Base-by-base conservation (phyloP, 2,888 invertebrate species). In the Choreutis nemorana region DNA sequence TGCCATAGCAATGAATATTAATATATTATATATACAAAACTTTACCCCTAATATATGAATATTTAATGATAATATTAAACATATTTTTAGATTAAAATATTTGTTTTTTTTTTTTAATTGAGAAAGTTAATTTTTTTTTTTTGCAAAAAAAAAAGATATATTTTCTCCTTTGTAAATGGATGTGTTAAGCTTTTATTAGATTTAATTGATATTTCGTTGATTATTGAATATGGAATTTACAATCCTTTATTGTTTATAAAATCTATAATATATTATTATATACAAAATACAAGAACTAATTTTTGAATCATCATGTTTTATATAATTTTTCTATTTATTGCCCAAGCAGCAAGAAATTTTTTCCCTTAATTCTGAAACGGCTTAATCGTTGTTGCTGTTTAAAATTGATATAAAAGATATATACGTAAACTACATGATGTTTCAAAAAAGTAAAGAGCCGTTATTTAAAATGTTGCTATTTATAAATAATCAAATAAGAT, bases 161-260 rank as follows among this genome's bases (percentile, higher is more conserved):
- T 18, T 8, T 5, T 18, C 23, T 14, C 5, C 12, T 15, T 10
- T 34, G 34, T 34, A 34, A 8, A 34, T 34, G 31, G 14, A 28
- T 24, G 28, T 31, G 30, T 30, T 28, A 31, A 34, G 30, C 34
- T 34, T 34, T 26, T 34, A 18, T 18, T 18, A 18, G 8, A 6
- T n/a, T n/a, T n/a, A n/a, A 18, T 18, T 18, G 5, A 18, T 18
- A 18, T 18, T 18, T 18, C 5, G 5, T 18, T 6, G 8, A 6
- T 8, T 18, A 18, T 18, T 18, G 8, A 18, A 18, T 8, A 5
- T 6, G 18, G 5, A 6, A 18, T 18, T 18, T 18, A 18, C 8
- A 8, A 6, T n/a, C n/a, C n/a, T n/a, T n/a, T n/a, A n/a, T n/a
- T n/a, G n/a, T n/a, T n/a, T n/a, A n/a, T n/a, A n/a, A n/a, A n/a